Percentiles rank a stretch among this genome's conserved stretches.
These are phyloP conservation scores for Drosophila obscura DNA, from an alignment of 1,140 invertebrate genomes.

Conservation along the genomic window DNA sequence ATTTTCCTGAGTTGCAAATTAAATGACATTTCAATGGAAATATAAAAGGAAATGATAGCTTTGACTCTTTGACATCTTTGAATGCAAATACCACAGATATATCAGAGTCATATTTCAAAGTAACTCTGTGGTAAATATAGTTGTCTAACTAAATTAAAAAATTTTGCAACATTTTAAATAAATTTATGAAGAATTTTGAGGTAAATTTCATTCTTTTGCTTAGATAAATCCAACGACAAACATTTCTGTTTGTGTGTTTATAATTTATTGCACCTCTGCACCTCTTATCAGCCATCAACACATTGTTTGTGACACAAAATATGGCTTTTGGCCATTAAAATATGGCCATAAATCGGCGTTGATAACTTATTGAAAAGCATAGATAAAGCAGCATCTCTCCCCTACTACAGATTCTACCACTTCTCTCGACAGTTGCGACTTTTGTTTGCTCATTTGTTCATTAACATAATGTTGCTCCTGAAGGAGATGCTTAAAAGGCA, in stretches of 20 bases:
- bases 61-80: background rate
- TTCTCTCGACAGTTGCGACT: background rate
- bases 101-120: too few species aligned
- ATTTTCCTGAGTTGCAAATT: background rate
- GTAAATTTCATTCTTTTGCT: too few species aligned
- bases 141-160: background rate
- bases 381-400: constrained; percentile 49
- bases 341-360: constrained; percentile 63
- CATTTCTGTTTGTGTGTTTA: constrained; percentile 1
- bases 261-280: constrained; percentile 50
- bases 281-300: constrained; percentile 63
- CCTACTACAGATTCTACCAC: background rate
- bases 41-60: background rate
- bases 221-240: background rate
- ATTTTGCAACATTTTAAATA: background rate
- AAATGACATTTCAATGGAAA: background rate
- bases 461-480: constrained; percentile 52
- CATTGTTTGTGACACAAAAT: constrained; percentile 49
- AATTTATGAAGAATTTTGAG: background rate
- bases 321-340: constrained; percentile 50
- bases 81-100: background rate
- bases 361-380: constrained; percentile 67
- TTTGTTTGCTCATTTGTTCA: constrained; percentile 44
- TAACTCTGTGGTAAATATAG: too few species aligned
- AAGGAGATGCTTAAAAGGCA: constrained; percentile 3